These are phyloP conservation scores for Spodoptera littoralis DNA, from an alignment of 2,888 invertebrate species.

Conservation along the genomic window DNA sequence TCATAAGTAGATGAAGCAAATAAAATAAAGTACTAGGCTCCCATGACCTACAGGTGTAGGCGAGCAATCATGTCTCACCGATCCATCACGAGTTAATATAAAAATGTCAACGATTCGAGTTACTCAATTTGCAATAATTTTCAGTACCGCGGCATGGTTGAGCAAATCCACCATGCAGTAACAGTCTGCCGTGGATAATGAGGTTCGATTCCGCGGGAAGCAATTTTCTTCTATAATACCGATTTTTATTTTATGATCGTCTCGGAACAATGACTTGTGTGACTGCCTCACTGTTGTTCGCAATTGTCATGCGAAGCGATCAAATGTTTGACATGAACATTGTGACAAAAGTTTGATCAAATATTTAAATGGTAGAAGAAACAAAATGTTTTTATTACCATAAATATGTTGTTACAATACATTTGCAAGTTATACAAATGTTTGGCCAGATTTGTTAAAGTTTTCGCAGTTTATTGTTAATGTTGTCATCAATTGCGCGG, in stretches of 20 bases:
- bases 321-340: slow-evolving; percentile 21
- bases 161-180: slow-evolving; percentile 67
- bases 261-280: slow-evolving; percentile 56
- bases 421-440: slow-evolving; percentile 36
- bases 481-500: slow-evolving; percentile 16
- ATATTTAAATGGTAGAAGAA: slow-evolving; percentile 21
- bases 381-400: slow-evolving; percentile 33
- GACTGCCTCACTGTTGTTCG: slow-evolving; percentile 25
- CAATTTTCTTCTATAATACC: slow-evolving; percentile 70
- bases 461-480: slow-evolving; percentile 34
- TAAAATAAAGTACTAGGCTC: slow-evolving; percentile 26
- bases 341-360: slow-evolving; percentile 32
- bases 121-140: slow-evolving; percentile 71
- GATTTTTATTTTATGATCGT: slow-evolving; percentile 65
- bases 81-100: slow-evolving; percentile 57
- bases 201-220: slow-evolving; percentile 77
- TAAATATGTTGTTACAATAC: slow-evolving; percentile 27
- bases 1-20: too few species aligned
- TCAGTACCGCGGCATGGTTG: slow-evolving; percentile 61
- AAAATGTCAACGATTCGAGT: slow-evolving; percentile 62
- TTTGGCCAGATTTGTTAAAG: slow-evolving; percentile 18
- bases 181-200: slow-evolving; percentile 73
- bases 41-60: slow-evolving; percentile 40
- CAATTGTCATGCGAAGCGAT: slow-evolving; percentile 23
- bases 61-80: slow-evolving; percentile 13